Percentiles rank a stretch among this genome's conserved stretches.
These are phyloP conservation scores for Meloidogyne floridensis DNA, from an alignment of 1,140 invertebrate genomes.

Conservation along the genomic window DNA sequence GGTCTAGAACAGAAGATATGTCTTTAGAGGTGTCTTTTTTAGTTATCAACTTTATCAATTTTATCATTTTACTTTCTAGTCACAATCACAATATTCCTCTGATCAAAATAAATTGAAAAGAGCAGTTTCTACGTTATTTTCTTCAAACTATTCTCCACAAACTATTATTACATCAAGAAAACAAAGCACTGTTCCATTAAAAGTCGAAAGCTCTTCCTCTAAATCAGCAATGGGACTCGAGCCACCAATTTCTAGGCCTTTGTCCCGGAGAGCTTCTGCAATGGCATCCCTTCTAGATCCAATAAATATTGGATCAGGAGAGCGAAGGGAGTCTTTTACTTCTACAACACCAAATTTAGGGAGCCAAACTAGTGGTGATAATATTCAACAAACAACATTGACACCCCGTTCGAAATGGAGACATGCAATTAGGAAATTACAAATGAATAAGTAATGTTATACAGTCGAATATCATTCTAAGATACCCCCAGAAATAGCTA, in stretches of 20 bases:
- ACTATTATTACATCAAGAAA: background rate
- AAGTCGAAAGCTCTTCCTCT: background rate
- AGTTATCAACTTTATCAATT: too few species aligned
- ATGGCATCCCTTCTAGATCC: constrained; percentile 28
- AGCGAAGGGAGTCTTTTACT: background rate
- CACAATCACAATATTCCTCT: too few species aligned
- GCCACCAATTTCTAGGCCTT: background rate
- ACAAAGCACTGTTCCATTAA: background rate
- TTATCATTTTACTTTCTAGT: too few species aligned
- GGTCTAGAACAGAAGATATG: background rate
- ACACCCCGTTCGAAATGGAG: constrained; percentile 40
- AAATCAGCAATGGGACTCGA: background rate
- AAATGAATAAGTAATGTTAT: constrained; percentile 51
- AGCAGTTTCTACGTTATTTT: background rate
- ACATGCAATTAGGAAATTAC: constrained; percentile 47
- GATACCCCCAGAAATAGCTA: too few species aligned
- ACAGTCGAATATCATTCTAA: background rate
- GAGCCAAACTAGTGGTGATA: background rate
- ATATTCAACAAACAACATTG: background rate
- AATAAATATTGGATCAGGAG: constrained; percentile 15
- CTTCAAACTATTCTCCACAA: background rate
- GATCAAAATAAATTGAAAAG: too few species aligned
- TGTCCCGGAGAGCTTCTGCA: constrained; percentile 11
- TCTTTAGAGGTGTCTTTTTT: background rate
- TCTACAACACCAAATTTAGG: background rate